Base-by-base conservation (phyloP, 2,113 vertebrate genomes). In the Promerops cafer region DNA sequence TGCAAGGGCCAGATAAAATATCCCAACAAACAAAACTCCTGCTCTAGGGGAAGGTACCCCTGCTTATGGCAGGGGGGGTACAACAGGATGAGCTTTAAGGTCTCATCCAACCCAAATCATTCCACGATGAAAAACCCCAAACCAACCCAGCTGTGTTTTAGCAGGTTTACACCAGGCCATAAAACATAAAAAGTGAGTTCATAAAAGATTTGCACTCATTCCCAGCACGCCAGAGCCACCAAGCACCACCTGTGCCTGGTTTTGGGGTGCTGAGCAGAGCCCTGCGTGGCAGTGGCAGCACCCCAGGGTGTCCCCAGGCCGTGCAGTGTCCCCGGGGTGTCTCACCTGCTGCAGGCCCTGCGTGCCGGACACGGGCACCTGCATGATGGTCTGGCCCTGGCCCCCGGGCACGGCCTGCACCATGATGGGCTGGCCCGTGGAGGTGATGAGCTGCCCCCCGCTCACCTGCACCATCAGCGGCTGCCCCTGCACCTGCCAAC, bases 401-500 rank as follows among this genome's bases (percentile, higher is more conserved):
- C 99, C 98, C 42, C 99, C 99, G 1, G 99, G 99, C 97, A 99
- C 99, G 61, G 99, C 99, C 97, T 99, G 99, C 63, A 99, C 99
- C 99, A 99, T 99, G 96, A 99, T 99, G 26, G 99, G 99, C 92
- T 99, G 99, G 24, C 99, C 99, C 11, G 99, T 99, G 18, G 99
- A 99, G 18, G 99, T 99, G 97, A 99, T 99, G 90, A 99, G 98
- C 95, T 99, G 99, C 31, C 99, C 99, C 22, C 99, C 99, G 94
- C 99, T 99, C 86, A 99, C 99, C 96, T 99, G 99, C 16, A 99
- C 99, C 99, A 99, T 99, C 64, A 99, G 98, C 3, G 99, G 99
- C 66, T 99, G 99, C 47, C 99, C 99, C 96, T 99, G 99, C 47
- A 99, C 99, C 99, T 91, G 89, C n/a, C 3, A 89, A 74, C 50